Evolutionary conservation across 2,797 vertebrate genomes (phyloP), one percentile per base, ranked within the genome.

Genomic region (Girardinus metallicus): DNA sequence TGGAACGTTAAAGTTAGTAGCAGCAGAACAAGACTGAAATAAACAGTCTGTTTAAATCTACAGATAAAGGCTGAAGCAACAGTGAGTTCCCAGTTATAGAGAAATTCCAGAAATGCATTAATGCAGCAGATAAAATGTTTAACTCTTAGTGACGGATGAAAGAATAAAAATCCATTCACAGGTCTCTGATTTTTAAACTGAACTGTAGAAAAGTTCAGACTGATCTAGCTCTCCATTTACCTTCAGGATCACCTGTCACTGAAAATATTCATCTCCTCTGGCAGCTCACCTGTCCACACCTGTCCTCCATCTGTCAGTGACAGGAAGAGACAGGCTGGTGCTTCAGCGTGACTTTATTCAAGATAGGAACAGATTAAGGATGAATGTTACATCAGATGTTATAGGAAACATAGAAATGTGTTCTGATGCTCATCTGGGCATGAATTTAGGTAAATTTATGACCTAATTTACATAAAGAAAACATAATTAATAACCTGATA

Each of bases 181-280:
- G 82, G 87, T 78, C 60, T 89, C 76, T 91, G 88, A 93, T 92
- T 84, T 92, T 90, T 92, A 90, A 88, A 89, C 74, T 79, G 83
- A 88, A 88, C 87, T 85, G 82, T 84, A 51, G 73, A 89, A 88
- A 93, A 93, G 92, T 92, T 93, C 86, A 51, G 73, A 78, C 70
- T 29, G 8, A 49, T 90, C 85, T 53, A 0, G 1, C 78, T 73
- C 62, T 83, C 60, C 73, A 68, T 60, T 78, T 68, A 75, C 79
- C 18, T 55, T 26, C 0, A 71, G 68, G 23, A 44, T 44, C 41
- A 13, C 12, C 41, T 12, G 41, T 71, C 23, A 44, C 68, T 71
- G 39, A 73, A 21, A 15, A 0, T 73, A 34, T 64, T n/a, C 12
- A 15, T 78, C 34, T 36, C n/a, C 4, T 46, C 80, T 76, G 16